Percentiles rank a stretch among this genome's conserved stretches.
phyloP scores from a whole-genome alignment of 2,113 vertebrate species.

The Baryphthengus martii region DNA sequence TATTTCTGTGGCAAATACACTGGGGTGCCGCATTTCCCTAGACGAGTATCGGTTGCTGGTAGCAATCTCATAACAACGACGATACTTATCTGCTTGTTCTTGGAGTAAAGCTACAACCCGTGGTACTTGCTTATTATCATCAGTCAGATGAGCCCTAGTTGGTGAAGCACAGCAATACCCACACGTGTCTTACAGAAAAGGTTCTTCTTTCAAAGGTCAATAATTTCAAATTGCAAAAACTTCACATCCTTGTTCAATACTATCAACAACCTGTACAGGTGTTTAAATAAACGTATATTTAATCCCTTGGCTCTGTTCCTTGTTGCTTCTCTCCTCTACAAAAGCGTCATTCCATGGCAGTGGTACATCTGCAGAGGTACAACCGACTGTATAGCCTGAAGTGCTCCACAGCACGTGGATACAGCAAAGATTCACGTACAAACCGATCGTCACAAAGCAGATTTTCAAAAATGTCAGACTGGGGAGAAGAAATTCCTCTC shows the following conservation, averaged over 20 bases:
- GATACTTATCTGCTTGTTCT: background rate
- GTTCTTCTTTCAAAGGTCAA: background rate
- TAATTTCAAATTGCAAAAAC: background rate
- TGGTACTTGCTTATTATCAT: background rate
- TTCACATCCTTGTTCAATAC: background rate
- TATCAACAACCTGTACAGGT: background rate
- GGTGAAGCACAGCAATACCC: background rate
- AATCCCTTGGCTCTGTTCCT: background rate
- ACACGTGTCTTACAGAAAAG: background rate
- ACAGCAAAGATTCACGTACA: background rate
- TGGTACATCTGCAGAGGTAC: background rate
- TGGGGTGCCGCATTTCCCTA: background rate
- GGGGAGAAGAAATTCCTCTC: background rate
- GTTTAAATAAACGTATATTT: background rate
- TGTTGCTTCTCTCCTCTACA: background rate
- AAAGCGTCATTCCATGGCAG: background rate
- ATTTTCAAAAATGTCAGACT: rapidly evolving
- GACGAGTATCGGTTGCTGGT: background rate
- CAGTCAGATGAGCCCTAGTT: rapidly evolving
- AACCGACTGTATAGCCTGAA: background rate
- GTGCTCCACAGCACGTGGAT: rapidly evolving
- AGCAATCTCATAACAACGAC: background rate
- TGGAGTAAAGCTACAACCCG: background rate
- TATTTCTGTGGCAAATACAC: background rate
- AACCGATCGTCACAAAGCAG: rapidly evolving